Conservation (phyloP, 2,797 vertebrate genomes). For the Fistularia commersonii region DNA sequence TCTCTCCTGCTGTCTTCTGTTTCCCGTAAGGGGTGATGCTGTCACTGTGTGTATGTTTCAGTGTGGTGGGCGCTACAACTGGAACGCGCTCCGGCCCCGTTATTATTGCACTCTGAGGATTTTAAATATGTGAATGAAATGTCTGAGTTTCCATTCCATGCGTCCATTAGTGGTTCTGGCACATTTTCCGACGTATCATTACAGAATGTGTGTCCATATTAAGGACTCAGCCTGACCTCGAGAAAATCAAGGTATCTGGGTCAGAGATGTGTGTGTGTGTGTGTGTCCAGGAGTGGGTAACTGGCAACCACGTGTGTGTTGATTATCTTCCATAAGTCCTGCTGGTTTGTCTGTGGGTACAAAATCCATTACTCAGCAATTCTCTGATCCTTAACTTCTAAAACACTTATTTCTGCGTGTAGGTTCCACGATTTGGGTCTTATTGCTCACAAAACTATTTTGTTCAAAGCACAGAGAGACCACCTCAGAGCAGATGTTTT, state of each 20-base stretch:
- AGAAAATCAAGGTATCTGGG: conserved; percentile 46
- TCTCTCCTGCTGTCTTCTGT: conserved; percentile 40
- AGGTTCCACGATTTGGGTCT: conserved; percentile 4
- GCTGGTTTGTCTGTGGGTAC: conserved; percentile 46
- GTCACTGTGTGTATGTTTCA: conserved; percentile 35
- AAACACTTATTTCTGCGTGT: conserved; percentile 16
- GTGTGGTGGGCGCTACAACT: conserved; percentile 29
- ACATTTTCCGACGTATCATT: conserved; percentile 38
- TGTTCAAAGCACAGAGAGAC: conserved; percentile 17
- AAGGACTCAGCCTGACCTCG: conserved; percentile 36
- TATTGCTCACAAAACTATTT: conserved; percentile 5
- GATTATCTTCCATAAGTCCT: conserved; percentile 41
- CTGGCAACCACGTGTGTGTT: conserved; percentile 39
- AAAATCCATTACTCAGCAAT: conserved; percentile 60
- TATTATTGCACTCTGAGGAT: conserved; percentile 47
- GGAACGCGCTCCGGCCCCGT: conserved; percentile 36
- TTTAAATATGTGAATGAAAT: conserved; percentile 53
- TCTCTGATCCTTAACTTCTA: conserved; percentile 37
- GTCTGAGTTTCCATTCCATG: conserved; percentile 45
- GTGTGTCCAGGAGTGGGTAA: conserved; percentile 17
- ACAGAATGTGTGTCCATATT: conserved; percentile 27
- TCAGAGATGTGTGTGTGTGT: conserved; percentile 34
- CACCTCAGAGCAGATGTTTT: conserved; percentile 26
- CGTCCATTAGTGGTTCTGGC: conserved; percentile 51
- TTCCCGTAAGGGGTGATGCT: conserved; percentile 59